A percentile compares a stretch with the other conserved stretches of the same genome.
Evolutionary conservation across 64 coral and sea anemone genomes (phyloP).

Genomic region (Anthopleura sola): DNA sequence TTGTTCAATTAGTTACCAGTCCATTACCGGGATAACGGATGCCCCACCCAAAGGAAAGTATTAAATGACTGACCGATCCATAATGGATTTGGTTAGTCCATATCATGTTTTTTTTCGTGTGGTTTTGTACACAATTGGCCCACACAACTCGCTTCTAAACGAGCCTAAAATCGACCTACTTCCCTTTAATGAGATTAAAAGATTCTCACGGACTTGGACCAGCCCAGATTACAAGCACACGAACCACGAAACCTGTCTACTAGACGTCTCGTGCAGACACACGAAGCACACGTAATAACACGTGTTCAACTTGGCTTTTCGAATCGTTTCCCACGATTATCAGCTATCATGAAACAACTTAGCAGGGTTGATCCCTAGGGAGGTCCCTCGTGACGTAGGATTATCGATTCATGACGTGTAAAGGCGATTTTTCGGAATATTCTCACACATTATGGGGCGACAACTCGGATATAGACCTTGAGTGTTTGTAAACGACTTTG

Average conservation of each 20-base stretch:
- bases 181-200: slow-evolving; percentile 18
- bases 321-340: background rate
- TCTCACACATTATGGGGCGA: slow-evolving; percentile 1
- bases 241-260: background rate
- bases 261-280: background rate
- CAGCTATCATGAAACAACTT: background rate
- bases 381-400: background rate
- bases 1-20: slow-evolving; percentile 1
- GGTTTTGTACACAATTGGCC: background rate
- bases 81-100: background rate
- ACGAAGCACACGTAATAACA: background rate
- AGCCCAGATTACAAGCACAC: background rate
- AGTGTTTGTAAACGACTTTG: slow-evolving; percentile 15
- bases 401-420: background rate
- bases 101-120: background rate
- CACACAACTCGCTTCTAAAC: slow-evolving; percentile 11
- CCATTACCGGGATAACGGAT: background rate
- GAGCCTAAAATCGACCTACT: slow-evolving; percentile 14
- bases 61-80: background rate
- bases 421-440: background rate
- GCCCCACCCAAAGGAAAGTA: background rate
- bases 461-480: slow-evolving; percentile 2
- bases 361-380: background rate
- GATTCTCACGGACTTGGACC: background rate
- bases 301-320: background rate